Evolutionary conservation across 2,888 invertebrate genomes (phyloP).

Genomic region (Agonopterix heracliana): DNA sequence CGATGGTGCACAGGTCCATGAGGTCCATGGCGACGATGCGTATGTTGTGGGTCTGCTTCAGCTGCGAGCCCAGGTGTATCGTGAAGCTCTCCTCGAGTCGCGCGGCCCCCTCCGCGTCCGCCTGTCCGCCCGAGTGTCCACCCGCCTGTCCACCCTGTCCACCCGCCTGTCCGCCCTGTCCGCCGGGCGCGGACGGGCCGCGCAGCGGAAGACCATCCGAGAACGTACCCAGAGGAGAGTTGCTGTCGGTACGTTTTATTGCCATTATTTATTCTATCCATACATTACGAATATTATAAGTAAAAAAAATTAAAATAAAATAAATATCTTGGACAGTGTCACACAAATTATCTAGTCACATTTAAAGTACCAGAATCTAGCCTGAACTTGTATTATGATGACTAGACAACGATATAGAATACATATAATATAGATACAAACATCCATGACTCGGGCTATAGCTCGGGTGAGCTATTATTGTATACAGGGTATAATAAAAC

Average conservation of each 20-base stretch:
- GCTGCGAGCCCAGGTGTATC: constrained; percentile 97
- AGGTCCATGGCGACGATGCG: constrained; percentile 92
- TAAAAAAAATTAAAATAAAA: too few species aligned
- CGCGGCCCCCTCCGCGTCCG: constrained; percentile 11
- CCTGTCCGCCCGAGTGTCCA: background rate
- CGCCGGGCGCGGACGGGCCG: constrained; percentile 14
- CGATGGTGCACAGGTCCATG: constrained; percentile 55
- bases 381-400: too few species aligned
- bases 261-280: too few species aligned
- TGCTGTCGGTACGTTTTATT: constrained; percentile 28
- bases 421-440: too few species aligned
- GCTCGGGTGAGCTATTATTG: too few species aligned
- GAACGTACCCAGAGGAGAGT: constrained; percentile 56
- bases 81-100: constrained; percentile 96
- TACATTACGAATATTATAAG: too few species aligned
- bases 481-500: too few species aligned
- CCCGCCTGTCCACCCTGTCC: background rate
- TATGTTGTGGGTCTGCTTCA: constrained; percentile 99
- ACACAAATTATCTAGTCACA: too few species aligned
- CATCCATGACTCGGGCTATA: too few species aligned
- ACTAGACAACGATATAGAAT: too few species aligned
- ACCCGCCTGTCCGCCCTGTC: constrained; percentile 14
- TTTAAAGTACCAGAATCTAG: too few species aligned
- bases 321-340: too few species aligned
- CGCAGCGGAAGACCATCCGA: constrained; percentile 7